Base-by-base conservation (phyloP, 2,797 vertebrate genomes). In the Crotalus adamanteus region DNA sequence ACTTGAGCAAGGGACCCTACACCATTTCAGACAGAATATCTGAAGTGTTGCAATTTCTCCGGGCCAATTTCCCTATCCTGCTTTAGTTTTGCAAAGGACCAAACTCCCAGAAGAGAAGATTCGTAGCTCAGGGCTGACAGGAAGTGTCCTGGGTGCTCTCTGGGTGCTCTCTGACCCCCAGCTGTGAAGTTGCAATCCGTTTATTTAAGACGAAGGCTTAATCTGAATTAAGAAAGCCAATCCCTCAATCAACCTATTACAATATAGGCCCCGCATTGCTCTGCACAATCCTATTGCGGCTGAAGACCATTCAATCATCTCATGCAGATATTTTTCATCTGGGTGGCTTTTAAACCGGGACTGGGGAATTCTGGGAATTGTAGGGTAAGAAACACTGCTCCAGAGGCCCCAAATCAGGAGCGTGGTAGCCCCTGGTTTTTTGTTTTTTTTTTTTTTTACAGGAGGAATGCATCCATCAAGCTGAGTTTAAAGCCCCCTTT, bases 351-450 rank as follows among this genome's bases (percentile, higher is more conserved):
- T n/a, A n/a, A 65, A 28, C 63, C 13, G 63, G 7, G 8, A 25
- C 25, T 63, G 26, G 61, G 61, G 61, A 4, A 63, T 65, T 65
- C 28, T 65, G 63, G 63, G 63, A 65, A 28, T n/a, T 65, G 28
- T 37, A 73, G n/a, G 16, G 7, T 73, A 16, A 37, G 16, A 73
- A 18, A 73, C 2, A 7, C 14, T 73, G n/a, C 26, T 26, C 60
- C 8, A 2, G 22, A 22, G 9, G 63, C 28, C 12, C 28, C 4
- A 65, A 14, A 14, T 12, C 11, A 28, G 5, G 13, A 69, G 4
- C 16, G 2, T 1, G n/a, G 2, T 14, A 6, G 56, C n/a, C 31
- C 2, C 1, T 6, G 63, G 0, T 31, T 69, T 69, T 3, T 42
- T 42, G 0, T 3, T 42, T 0, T 25, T 16, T n/a, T n/a, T n/a